phyloP scores from a whole-genome alignment of 2,113 vertebrate species.

The Mixornis gularis region DNA sequence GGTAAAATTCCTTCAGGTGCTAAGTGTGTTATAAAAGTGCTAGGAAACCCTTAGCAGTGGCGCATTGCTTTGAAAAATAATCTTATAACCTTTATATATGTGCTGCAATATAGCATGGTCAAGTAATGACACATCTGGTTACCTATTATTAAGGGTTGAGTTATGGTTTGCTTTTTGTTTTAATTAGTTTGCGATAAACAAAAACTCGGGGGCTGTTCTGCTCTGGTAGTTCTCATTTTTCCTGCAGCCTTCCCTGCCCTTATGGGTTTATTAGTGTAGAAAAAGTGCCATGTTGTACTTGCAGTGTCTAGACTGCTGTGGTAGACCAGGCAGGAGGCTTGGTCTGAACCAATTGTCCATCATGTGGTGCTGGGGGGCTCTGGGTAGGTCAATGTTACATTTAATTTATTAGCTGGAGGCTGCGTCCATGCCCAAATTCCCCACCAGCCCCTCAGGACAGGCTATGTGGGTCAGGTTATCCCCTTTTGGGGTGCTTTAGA shows the following conservation, averaged over 20 bases:
- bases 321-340: slow-evolving; percentile 5
- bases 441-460: not conserved
- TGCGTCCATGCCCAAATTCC: not conserved
- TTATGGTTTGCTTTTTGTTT: slow-evolving; percentile 68
- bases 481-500: not conserved
- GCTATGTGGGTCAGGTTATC: not conserved
- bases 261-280: slow-evolving; percentile 65
- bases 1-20: slow-evolving; percentile 54
- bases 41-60: slow-evolving; percentile 44
- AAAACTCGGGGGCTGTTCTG: slow-evolving; percentile 70
- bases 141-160: slow-evolving; percentile 70
- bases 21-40: slow-evolving; percentile 57
- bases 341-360: not conserved
- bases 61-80: slow-evolving; percentile 51
- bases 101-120: slow-evolving; percentile 44
- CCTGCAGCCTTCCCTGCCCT: slow-evolving; percentile 57
- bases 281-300: slow-evolving; percentile 9
- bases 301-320: slow-evolving; percentile 3
- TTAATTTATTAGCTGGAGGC: not conserved
- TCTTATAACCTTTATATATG: slow-evolving; percentile 58
- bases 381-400: not conserved
- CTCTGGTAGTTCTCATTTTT: slow-evolving; percentile 69
- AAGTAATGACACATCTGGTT: slow-evolving; percentile 68
- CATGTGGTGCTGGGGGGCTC: not conserved
- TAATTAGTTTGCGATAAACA: slow-evolving; percentile 73